Evolutionary conservation across 1,140 invertebrate species (phyloP).

Genomic region (Nephila pilipes): DNA sequence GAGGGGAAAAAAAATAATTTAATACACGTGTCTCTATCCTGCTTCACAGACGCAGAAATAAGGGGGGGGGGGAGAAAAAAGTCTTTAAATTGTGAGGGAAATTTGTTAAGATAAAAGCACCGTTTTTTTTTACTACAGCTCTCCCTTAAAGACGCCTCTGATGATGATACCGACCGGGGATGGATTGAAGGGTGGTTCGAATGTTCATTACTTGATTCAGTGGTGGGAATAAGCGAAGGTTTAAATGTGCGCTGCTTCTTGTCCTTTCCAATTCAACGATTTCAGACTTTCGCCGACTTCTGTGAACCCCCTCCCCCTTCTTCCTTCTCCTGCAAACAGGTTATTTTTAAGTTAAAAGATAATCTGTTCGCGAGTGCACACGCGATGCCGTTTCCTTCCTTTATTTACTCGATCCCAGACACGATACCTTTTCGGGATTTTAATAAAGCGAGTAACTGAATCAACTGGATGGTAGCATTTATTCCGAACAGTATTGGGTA

Average conservation of each 20-base stretch:
- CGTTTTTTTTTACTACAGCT: background rate
- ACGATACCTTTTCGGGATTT: background rate
- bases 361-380: background rate
- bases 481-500: no score
- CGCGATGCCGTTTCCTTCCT: background rate
- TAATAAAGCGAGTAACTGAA: background rate
- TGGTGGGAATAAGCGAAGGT: slow-evolving; percentile 47
- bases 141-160: background rate
- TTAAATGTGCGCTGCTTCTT: slow-evolving; percentile 18
- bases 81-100: slow-evolving; percentile 25
- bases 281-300: background rate
- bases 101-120: slow-evolving; percentile 37
- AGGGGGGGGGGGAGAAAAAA: background rate
- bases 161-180: background rate
- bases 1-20: background rate
- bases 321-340: background rate
- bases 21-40: background rate
- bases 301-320: background rate
- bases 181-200: background rate
- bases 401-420: background rate
- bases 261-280: slow-evolving; percentile 40
- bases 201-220: slow-evolving; percentile 59
- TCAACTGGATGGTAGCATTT: no score
- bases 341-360: slow-evolving; percentile 8
- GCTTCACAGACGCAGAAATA: background rate